A percentile compares a stretch with the other conserved stretches of the same genome.
Evolutionary conservation across 1,140 invertebrate genomes (phyloP).

Genomic region (Helicoverpa zea): DNA sequence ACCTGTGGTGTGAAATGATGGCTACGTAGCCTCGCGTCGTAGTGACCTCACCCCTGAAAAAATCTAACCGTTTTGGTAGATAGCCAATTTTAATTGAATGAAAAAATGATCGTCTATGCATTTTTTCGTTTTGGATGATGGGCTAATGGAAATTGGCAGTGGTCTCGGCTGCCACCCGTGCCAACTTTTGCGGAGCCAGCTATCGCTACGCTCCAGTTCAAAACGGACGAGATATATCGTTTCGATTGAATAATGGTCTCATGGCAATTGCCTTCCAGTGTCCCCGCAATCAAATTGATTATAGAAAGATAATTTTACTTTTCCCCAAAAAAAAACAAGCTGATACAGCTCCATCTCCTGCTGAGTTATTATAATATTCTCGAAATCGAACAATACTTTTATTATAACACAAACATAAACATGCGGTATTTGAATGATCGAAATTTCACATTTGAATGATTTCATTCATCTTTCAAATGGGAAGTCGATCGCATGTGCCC

Average conservation of each 20-base stretch:
- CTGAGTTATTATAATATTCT: neutral
- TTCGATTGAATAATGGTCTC: constrained; percentile 84
- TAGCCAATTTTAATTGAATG: constrained; percentile 86
- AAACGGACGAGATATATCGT: constrained; percentile 81
- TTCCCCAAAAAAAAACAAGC: constrained; percentile 25
- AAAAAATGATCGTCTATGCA: constrained; percentile 86
- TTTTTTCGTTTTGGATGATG: constrained; percentile 86
- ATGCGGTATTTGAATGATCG: constrained; percentile 60
- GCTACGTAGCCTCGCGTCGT: neutral
- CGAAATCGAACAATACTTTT: constrained; percentile 34
- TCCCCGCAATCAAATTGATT: constrained; percentile 68
- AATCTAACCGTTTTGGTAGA: constrained; percentile 81
- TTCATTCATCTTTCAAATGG: constrained; percentile 82
- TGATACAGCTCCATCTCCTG: neutral
- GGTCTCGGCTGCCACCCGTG: constrained; percentile 79
- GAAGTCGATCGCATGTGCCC: constrained; percentile 79
- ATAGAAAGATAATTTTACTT: constrained; percentile 55
- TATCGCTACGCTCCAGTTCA: constrained; percentile 82
- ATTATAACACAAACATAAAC: constrained; percentile 51
- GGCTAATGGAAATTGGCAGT: constrained; percentile 86
- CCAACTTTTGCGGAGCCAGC: constrained; percentile 85
- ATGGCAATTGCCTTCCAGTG: constrained; percentile 74
- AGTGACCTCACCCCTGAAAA: constrained; percentile 56
- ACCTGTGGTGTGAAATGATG: neutral
- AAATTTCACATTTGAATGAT: constrained; percentile 77